Conservation (phyloP, 1,140 invertebrate species). For the Drosophila littoralis region DNA sequence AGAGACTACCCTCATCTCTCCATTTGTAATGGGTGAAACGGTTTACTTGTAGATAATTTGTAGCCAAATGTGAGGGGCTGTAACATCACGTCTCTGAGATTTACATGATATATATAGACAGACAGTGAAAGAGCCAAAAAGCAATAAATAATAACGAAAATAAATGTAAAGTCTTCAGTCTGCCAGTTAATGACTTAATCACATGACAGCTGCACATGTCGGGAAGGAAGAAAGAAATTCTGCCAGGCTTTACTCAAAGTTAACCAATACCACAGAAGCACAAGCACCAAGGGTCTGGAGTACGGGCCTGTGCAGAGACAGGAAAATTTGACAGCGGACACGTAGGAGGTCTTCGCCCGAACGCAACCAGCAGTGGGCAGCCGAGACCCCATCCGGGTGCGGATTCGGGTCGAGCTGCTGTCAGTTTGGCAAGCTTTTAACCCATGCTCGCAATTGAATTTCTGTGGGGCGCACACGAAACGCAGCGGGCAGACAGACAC, state of each 20-base stretch:
- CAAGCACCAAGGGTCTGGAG: not conserved
- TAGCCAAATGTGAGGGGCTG: too few relatives aligned
- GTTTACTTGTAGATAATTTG: too few relatives aligned
- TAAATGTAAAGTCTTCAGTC: constrained; percentile 11
- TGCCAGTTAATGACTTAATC: constrained; percentile 39
- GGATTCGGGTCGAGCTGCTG: constrained; percentile 44
- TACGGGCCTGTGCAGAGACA: constrained; percentile 33
- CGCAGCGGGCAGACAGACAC: constrained; percentile 11
- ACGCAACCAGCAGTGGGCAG: constrained; percentile 17
- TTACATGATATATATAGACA: too few relatives aligned
- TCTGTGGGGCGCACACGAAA: constrained; percentile 5
- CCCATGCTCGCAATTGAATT: constrained; percentile 53
- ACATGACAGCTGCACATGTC: constrained; percentile 25
- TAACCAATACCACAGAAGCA: not conserved
- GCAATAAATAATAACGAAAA: not conserved
- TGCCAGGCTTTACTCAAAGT: not conserved
- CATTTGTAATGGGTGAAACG: too few relatives aligned
- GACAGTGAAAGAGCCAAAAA: not conserved
- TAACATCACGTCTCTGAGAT: too few relatives aligned
- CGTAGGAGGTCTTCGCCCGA: constrained; percentile 42
- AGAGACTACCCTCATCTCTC: too few relatives aligned
- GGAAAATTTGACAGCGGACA: constrained; percentile 46
- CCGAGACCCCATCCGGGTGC: not conserved
- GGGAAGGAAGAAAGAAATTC: not conserved
- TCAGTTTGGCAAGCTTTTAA: constrained; percentile 52